Percentiles rank a stretch among this genome's conserved stretches.
Conservation (phyloP, 2,797 vertebrate genomes). For the Chaenodraco wilsoni region DNA sequence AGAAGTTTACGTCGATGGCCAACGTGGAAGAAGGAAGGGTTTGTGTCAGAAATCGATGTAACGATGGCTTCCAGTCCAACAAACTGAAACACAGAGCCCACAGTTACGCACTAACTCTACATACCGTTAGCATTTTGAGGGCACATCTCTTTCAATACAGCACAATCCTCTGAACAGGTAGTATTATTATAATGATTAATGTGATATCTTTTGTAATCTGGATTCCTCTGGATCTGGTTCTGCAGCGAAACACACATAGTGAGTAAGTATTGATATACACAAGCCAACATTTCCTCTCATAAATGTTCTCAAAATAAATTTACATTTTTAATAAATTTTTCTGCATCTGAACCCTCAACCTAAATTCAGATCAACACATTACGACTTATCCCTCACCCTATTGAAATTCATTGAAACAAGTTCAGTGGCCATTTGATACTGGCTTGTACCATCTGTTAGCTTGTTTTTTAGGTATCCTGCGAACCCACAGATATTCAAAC, state of each 20-base stretch:
- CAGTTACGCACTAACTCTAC: slow-evolving; percentile 4
- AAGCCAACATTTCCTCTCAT: neutral
- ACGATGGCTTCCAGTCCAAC: slow-evolving; percentile 83
- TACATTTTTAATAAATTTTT: neutral
- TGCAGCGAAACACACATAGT: slow-evolving; percentile 11
- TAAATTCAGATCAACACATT: neutral
- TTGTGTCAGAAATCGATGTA: slow-evolving; percentile 81
- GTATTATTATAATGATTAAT: neutral
- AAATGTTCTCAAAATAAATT: neutral
- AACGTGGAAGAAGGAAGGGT: slow-evolving; percentile 79
- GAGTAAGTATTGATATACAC: neutral
- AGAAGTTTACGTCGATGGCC: slow-evolving; percentile 85
- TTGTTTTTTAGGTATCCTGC: neutral
- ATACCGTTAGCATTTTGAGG: neutral
- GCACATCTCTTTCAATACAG: neutral
- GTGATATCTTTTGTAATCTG: neutral
- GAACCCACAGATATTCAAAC: neutral
- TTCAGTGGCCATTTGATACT: no score
- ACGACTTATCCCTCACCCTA: no score
- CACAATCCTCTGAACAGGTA: slow-evolving; percentile 4
- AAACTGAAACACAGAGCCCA: slow-evolving; percentile 77
- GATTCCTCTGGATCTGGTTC: neutral
- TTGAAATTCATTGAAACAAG: neutral
- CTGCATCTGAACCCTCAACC: neutral
- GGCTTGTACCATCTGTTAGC: neutral